phyloP scores from a whole-genome alignment of 2,113 vertebrate species.

The Callaeas wilsoni region DNA sequence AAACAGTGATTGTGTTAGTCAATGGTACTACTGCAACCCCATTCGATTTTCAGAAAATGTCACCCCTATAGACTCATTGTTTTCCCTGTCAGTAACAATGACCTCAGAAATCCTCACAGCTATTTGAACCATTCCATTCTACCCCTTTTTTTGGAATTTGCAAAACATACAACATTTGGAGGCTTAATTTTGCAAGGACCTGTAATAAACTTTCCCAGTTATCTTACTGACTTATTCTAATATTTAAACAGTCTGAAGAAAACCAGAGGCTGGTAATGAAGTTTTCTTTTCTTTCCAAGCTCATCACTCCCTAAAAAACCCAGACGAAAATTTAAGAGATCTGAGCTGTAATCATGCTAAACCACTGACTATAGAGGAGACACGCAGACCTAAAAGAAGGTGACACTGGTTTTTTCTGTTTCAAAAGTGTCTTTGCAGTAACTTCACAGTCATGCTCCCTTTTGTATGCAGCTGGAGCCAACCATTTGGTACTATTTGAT shows the following conservation, averaged over 20 bases:
- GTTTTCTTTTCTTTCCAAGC: background rate
- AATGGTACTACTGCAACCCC: background rate
- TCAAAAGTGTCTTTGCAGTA: background rate
- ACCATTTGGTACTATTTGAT: background rate
- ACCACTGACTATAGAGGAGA: background rate
- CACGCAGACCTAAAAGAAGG: background rate
- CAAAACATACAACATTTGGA: background rate
- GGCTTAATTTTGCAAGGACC: background rate
- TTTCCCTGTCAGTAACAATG: background rate
- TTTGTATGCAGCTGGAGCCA: background rate
- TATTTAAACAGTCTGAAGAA: background rate
- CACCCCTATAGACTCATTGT: background rate
- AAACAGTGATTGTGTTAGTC: background rate
- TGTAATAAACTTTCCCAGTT: background rate
- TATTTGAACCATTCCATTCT: background rate
- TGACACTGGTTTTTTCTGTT: background rate
- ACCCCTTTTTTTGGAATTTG: background rate
- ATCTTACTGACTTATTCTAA: background rate
- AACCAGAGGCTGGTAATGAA: background rate
- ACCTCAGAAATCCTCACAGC: background rate
- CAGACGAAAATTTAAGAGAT: background rate
- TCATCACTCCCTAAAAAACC: background rate
- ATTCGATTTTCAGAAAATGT: background rate
- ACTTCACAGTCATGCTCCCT: background rate
- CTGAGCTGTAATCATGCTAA: background rate